Evolutionary conservation across 2,888 invertebrate species (phyloP).

Genomic region (Atherix ibis): DNA sequence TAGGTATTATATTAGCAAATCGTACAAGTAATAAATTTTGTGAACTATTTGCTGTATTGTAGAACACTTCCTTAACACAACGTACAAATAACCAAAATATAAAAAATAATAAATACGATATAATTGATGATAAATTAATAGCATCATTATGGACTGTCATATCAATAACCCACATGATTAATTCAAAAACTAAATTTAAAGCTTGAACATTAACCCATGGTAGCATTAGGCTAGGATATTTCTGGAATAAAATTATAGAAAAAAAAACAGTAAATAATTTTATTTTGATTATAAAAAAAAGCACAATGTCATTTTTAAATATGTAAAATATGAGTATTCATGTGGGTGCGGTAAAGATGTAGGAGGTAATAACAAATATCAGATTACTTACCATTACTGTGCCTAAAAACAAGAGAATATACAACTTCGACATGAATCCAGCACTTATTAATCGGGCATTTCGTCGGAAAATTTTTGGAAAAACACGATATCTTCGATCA

Average conservation of each 20-base stretch:
- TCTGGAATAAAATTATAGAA: conserved; percentile 13
- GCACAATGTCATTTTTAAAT: conserved; percentile 1
- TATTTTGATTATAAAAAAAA: conserved; percentile 1
- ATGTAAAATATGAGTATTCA: background rate
- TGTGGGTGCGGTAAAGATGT: background rate
- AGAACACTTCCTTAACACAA: conserved; percentile 18
- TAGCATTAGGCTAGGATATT: conserved; percentile 17
- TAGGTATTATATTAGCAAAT: too few relatives aligned
- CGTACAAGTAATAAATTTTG: too few relatives aligned
- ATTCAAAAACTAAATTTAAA: conserved; percentile 15
- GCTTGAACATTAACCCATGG: conserved; percentile 18
- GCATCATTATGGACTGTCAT: conserved; percentile 14
- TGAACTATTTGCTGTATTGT: too few relatives aligned
- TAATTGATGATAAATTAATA: conserved; percentile 14
- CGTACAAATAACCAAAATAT: conserved; percentile 13
- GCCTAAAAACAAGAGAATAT: conserved; percentile 17
- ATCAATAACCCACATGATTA: conserved; percentile 17
- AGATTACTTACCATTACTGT: conserved; percentile 10
- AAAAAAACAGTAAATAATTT: conserved; percentile 2
- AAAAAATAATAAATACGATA: conserved; percentile 11
- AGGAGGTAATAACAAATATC: background rate
- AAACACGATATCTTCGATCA: conserved; percentile 14
- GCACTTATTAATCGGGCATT: conserved; percentile 18
- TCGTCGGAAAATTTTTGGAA: conserved; percentile 16
- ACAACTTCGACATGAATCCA: conserved; percentile 17